Percentiles rank a stretch among this genome's conserved stretches.
Conservation (phyloP, 2,888 invertebrate species). For the Drosophila melanocephala region DNA sequence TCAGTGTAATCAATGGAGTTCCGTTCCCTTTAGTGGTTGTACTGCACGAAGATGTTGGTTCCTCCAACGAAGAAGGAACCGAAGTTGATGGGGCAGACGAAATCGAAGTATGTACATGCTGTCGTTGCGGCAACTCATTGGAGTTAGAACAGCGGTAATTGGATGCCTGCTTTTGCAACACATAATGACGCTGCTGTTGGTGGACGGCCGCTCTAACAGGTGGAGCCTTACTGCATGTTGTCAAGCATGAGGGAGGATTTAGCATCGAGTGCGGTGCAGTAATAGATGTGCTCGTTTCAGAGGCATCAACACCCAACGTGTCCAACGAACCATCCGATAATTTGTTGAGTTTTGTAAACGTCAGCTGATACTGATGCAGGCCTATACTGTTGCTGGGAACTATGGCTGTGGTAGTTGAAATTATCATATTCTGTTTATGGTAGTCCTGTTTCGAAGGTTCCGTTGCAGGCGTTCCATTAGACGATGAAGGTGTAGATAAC, state of each 20-base stretch:
- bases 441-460: conserved; percentile 4
- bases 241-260: conserved; percentile 36
- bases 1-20: conserved; percentile 77
- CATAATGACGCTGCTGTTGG: conserved; percentile 44
- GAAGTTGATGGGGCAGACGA: conserved; percentile 44
- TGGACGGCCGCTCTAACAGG: conserved; percentile 60
- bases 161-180: conserved; percentile 42
- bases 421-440: conserved; percentile 18
- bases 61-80: conserved; percentile 5
- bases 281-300: conserved; percentile 16
- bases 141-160: conserved; percentile 9
- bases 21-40: conserved; percentile 46
- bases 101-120: conserved; percentile 28
- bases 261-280: conserved; percentile 4
- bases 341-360: conserved; percentile 21
- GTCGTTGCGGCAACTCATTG: conserved; percentile 33
- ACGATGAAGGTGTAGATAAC: background rate
- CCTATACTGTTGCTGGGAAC: conserved; percentile 14
- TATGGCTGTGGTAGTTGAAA: conserved; percentile 8
- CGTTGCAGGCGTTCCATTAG: conserved; percentile 1
- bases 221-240: conserved; percentile 45
- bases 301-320: conserved; percentile 10
- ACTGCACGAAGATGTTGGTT: conserved; percentile 27
- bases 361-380: background rate
- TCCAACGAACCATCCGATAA: conserved; percentile 15